These are phyloP conservation scores for Zygogramma bicolorata DNA, from an alignment of 2,888 invertebrate species.

Conservation along the genomic window DNA sequence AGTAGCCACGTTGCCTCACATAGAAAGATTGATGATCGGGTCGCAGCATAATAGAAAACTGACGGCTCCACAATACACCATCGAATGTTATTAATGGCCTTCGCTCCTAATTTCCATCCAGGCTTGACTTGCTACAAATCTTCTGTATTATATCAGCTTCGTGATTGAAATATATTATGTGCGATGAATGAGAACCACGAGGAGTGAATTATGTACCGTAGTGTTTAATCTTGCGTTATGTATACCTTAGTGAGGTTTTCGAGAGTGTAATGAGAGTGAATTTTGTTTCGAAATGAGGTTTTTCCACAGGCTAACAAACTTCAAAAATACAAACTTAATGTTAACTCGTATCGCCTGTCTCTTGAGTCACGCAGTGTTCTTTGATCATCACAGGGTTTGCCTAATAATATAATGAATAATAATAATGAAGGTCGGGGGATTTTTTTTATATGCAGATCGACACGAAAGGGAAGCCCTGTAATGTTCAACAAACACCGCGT, in stretches of 20 bases:
- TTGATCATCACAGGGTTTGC: too few species aligned
- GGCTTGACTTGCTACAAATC: slow-evolving; percentile 60
- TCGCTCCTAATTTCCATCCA: slow-evolving; percentile 63
- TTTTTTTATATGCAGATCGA: too few species aligned
- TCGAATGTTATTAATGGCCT: slow-evolving; percentile 66
- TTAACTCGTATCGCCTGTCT: too few species aligned
- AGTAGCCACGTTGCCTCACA: slow-evolving; percentile 63
- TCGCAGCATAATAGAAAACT: slow-evolving; percentile 66
- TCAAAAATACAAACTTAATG: too few species aligned
- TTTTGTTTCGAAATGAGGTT: background rate
- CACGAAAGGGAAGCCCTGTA: too few species aligned
- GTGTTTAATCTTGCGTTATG: background rate
- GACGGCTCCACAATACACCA: slow-evolving; percentile 66
- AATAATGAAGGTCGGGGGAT: too few species aligned
- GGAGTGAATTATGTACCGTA: slow-evolving; percentile 2
- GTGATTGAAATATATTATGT: slow-evolving; percentile 44
- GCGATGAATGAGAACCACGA: background rate
- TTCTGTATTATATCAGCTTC: slow-evolving; percentile 47
- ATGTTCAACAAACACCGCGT: too few species aligned
- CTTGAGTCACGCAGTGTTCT: too few species aligned
- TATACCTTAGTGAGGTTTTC: too few species aligned
- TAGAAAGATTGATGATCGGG: slow-evolving; percentile 64
- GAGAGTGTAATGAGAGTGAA: background rate
- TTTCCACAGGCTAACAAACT: background rate
- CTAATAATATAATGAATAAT: too few species aligned